These are phyloP conservation scores for Drosophila nr. perissopoda DNA, from an alignment of 2,888 invertebrate species.

Conservation along the genomic window DNA sequence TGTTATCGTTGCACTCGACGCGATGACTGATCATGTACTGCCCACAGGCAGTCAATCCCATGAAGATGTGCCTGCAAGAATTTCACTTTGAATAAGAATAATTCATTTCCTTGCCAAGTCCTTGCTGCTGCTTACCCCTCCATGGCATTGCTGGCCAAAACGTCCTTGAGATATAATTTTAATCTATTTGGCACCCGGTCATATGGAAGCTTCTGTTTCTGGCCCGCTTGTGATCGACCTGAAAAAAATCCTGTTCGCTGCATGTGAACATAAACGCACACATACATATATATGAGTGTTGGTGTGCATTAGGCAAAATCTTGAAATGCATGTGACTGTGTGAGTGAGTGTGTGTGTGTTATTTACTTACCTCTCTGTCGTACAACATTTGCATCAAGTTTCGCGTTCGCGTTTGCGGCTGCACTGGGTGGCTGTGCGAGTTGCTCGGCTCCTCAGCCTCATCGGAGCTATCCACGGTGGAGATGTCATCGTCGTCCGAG, in stretches of 20 bases:
- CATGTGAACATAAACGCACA: conserved; percentile 11
- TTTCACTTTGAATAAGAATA: neutral
- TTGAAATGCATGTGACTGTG: neutral
- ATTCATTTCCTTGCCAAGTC: neutral
- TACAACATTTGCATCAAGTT: conserved; percentile 79
- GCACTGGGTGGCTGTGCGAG: conserved; percentile 29
- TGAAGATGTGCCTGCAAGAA: conserved; percentile 92
- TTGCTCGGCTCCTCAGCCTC: conserved; percentile 63
- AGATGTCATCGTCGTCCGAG: conserved; percentile 77
- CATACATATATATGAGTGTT: conserved; percentile 61
- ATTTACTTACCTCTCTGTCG: conserved; percentile 77
- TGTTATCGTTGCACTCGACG: conserved; percentile 86
- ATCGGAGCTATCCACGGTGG: conserved; percentile 78
- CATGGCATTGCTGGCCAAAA: conserved; percentile 86
- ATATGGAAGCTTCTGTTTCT: conserved; percentile 85
- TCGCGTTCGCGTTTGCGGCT: conserved; percentile 48
- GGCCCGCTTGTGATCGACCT: conserved; percentile 85
- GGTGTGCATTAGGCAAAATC: neutral
- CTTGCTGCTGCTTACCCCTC: conserved; percentile 80
- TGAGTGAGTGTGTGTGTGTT: neutral
- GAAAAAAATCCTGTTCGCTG: conserved; percentile 86
- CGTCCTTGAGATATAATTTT: conserved; percentile 88
- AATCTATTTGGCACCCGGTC: conserved; percentile 87
- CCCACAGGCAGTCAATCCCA: conserved; percentile 98
- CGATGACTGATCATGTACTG: conserved; percentile 96